Base-by-base conservation (phyloP, 1,140 invertebrate species). In the Cryptotermes secundus region DNA sequence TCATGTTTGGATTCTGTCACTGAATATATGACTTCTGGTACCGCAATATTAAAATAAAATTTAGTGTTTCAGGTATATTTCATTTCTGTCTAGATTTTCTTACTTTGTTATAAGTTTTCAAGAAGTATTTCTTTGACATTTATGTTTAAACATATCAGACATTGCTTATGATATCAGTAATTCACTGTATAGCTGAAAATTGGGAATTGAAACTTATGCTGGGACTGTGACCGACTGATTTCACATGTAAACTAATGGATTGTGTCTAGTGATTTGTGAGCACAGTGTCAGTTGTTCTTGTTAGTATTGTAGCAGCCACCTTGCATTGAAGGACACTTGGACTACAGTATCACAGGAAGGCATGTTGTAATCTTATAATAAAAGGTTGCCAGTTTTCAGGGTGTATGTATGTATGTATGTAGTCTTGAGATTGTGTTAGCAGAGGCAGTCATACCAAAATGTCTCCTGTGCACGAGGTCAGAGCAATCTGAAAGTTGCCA, bases 61-160 rank as follows among this genome's bases (percentile, higher is more conserved):
- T n/a, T 72, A 72, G 26, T 72, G 31, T 72, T 72, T 72, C 59
- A 72, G 26, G 59, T 72, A n/a, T 72, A 72, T 49, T 72, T 72
- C 26, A n/a, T 72, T 72, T 72, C 4, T 31, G 26, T 26, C 26
- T 72, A 31, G n/a, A n/a, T 72, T 72, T 31, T 9, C n/a, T 72
- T n/a, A 72, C 59, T 72, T 72, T 72, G 26, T 72, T 72, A 72
- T n/a, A 16, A 72, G 59, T n/a, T 72, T 72, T n/a, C 7, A 59
- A 59, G 53, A 59, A 59, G 26, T 26, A 22, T 59, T 59, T 22
- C 53, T 59, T 59, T 59, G 19, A 24, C 19, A 19, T 59, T 59
- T 72, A 72, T 12, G 59, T 72, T 72, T 72, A 72, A 72, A 72
- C 59, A 72, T 72, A 72, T 72, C n/a, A 31, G 31, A 31, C 59